A percentile compares a stretch with the other conserved stretches of the same genome.
phyloP scores from a whole-genome alignment of 1,140 invertebrate species.

The Orchesella cincta region DNA sequence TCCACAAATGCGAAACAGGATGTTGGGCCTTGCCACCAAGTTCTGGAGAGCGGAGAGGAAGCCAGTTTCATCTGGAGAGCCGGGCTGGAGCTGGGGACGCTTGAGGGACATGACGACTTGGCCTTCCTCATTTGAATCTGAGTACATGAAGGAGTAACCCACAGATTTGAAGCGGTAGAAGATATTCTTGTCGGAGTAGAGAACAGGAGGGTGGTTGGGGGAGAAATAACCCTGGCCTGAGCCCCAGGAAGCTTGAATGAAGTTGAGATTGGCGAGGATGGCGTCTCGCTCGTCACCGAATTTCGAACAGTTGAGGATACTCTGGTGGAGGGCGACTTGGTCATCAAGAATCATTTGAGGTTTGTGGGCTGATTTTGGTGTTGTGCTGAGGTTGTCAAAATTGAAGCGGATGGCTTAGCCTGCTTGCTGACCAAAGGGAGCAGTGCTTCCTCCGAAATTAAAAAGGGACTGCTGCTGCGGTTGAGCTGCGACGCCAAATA shows the following conservation, averaged over 20 bases:
- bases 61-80: slow-evolving; percentile 40
- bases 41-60: slow-evolving; percentile 39
- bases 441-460: background rate
- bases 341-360: slow-evolving; percentile 66
- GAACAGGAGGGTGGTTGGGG: slow-evolving; percentile 69
- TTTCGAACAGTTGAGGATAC: slow-evolving; percentile 79
- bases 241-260: slow-evolving; percentile 91
- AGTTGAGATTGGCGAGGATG: slow-evolving; percentile 89
- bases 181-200: slow-evolving; percentile 84
- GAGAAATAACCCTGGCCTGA: slow-evolving; percentile 78
- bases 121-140: slow-evolving; percentile 48
- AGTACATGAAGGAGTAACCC: slow-evolving; percentile 54
- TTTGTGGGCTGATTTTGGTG: slow-evolving; percentile 62
- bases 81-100: slow-evolving; percentile 40
- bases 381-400: slow-evolving; percentile 58
- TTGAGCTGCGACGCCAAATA: background rate
- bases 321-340: slow-evolving; percentile 66
- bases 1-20: too few species aligned
- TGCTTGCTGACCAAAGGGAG: background rate
- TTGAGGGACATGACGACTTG: slow-evolving; percentile 40
- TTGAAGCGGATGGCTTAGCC: background rate
- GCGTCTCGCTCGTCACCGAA: slow-evolving; percentile 91
- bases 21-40: too few species aligned
- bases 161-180: slow-evolving; percentile 91
- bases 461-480: background rate